Percentiles rank a stretch among this genome's conserved stretches.
phyloP scores from a whole-genome alignment of 2,888 invertebrate species.

The Troilus luridus region DNA sequence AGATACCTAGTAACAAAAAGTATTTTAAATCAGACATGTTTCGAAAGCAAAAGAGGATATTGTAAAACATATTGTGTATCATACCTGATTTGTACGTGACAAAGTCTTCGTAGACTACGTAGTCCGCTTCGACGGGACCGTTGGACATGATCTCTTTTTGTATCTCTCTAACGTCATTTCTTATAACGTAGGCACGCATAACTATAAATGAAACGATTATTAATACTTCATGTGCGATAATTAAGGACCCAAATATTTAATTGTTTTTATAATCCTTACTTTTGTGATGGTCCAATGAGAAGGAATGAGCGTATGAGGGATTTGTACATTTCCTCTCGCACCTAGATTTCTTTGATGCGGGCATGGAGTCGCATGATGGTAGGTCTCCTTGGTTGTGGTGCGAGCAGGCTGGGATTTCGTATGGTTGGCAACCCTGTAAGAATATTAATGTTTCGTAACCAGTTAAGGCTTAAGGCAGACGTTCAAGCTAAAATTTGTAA shows the following conservation, averaged over 20 bases:
- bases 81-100: slow-evolving; percentile 85
- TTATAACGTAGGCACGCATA: slow-evolving; percentile 41
- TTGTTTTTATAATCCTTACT: slow-evolving; percentile 46
- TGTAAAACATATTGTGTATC: background rate
- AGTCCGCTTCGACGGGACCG: slow-evolving; percentile 92
- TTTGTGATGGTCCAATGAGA: slow-evolving; percentile 59
- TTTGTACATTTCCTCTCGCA: slow-evolving; percentile 60
- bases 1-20: slow-evolving; percentile 73
- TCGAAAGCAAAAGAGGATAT: background rate
- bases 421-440: slow-evolving; percentile 61
- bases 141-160: slow-evolving; percentile 86
- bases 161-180: slow-evolving; percentile 76
- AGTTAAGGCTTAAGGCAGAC: too few species aligned
- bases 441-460: background rate
- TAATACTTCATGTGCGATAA: background rate
- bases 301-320: slow-evolving; percentile 40
- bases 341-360: slow-evolving; percentile 57
- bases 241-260: background rate
- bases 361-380: slow-evolving; percentile 60
- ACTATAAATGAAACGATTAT: slow-evolving; percentile 29
- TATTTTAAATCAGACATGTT: background rate
- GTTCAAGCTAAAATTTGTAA: too few species aligned
- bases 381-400: slow-evolving; percentile 60
- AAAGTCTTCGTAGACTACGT: slow-evolving; percentile 89
- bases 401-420: slow-evolving; percentile 56